Conservation (phyloP, 1,140 invertebrate genomes). For the Aplysia californica region DNA sequence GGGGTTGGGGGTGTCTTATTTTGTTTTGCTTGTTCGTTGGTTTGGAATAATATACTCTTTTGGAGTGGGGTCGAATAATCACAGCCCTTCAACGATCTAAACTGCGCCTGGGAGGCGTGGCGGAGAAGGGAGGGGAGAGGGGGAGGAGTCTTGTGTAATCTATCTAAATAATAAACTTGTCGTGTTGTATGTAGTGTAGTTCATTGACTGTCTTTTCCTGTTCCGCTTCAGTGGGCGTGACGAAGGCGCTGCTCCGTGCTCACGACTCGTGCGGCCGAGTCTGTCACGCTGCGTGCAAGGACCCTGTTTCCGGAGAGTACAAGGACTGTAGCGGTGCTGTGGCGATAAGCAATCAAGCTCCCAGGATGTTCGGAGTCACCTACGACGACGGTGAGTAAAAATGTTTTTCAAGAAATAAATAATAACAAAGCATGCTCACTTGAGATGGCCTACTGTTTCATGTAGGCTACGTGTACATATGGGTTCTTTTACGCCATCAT, state of each 20-base stretch:
- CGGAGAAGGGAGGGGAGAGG: too few species aligned
- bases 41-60: not conserved
- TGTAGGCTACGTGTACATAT: too few species aligned
- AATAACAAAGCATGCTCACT: too few species aligned
- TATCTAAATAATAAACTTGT: too few species aligned
- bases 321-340: conserved; percentile 49
- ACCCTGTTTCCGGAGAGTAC: conserved; percentile 36
- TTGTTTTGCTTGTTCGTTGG: too few species aligned
- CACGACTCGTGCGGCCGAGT: conserved; percentile 57
- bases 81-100: not conserved
- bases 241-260: conserved; percentile 43
- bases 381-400: conserved; percentile 35
- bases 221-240: not conserved
- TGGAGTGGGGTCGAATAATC: not conserved
- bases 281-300: conserved; percentile 52
- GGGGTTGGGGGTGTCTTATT: too few species aligned
- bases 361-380: conserved; percentile 43
- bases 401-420: too few species aligned
- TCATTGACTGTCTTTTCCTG: too few species aligned
- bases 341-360: conserved; percentile 34
- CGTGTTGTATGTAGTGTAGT: not conserved
- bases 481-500: too few species aligned
- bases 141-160: too few species aligned
- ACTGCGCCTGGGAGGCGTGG: not conserved
- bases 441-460: too few species aligned